Percentiles rank a stretch among this genome's conserved stretches.
These are phyloP conservation scores for Euplagia quadripunctaria DNA, from an alignment of 2,888 invertebrate genomes.

Conservation along the genomic window DNA sequence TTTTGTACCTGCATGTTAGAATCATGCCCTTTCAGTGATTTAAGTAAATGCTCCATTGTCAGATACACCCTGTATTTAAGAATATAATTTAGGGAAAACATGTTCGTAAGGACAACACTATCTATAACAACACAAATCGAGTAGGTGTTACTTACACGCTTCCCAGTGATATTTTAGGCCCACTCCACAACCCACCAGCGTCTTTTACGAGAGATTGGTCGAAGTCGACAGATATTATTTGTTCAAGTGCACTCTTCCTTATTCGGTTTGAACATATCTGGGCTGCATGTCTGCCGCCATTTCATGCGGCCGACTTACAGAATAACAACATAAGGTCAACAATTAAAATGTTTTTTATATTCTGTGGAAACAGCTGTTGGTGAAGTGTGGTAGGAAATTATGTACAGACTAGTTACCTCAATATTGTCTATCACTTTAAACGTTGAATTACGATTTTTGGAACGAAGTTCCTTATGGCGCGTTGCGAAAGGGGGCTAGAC, in stretches of 20 bases:
- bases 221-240: slow-evolving; percentile 71
- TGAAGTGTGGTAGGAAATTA: slow-evolving; percentile 9
- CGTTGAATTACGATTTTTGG: no score
- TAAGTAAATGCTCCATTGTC: no score
- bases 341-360: slow-evolving; percentile 52
- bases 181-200: slow-evolving; percentile 64
- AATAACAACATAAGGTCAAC: slow-evolving; percentile 44
- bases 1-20: no score
- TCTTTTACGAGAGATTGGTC: slow-evolving; percentile 64
- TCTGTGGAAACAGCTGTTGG: slow-evolving; percentile 47
- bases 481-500: no score
- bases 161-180: slow-evolving; percentile 59
- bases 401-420: neutral
- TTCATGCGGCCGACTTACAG: slow-evolving; percentile 52
- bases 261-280: slow-evolving; percentile 56
- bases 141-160: slow-evolving; percentile 63
- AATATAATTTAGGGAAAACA: slow-evolving; percentile 44
- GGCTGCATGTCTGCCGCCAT: slow-evolving; percentile 52
- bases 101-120: slow-evolving; percentile 41
- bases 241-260: slow-evolving; percentile 81
- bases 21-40: no score
- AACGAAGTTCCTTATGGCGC: no score
- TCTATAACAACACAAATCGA: slow-evolving; percentile 56
- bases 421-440: neutral
- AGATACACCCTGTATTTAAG: no score